These are phyloP conservation scores for Euschistus heros DNA, from an alignment of 1,140 invertebrate species.

Conservation along the genomic window DNA sequence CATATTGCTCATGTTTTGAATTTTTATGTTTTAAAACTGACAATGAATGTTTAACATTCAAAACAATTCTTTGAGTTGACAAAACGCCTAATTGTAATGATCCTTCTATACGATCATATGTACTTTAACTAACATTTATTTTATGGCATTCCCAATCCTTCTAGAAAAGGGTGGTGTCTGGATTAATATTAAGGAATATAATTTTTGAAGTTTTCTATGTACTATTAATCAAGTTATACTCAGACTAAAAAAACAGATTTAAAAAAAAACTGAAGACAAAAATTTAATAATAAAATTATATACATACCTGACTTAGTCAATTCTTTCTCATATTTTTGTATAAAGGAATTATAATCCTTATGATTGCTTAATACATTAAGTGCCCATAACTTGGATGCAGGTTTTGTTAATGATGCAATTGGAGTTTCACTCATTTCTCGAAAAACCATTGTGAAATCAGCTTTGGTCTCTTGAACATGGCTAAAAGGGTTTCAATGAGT, in stretches of 20 bases:
- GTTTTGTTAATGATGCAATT: constrained; percentile 35
- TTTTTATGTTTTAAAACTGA: too few species aligned
- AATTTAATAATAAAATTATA: not conserved
- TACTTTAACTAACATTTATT: too few species aligned
- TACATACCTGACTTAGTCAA: constrained; percentile 33
- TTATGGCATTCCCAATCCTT: too few species aligned
- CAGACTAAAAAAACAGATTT: not conserved
- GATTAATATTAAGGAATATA: too few species aligned
- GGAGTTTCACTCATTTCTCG: constrained; percentile 44
- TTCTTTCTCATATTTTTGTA: constrained; percentile 37
- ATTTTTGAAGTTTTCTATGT: too few species aligned
- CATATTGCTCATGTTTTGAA: too few species aligned
- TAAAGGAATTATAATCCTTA: constrained; percentile 37
- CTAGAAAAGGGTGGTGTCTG: too few species aligned
- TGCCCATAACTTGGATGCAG: constrained; percentile 38
- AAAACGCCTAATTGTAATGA: too few species aligned
- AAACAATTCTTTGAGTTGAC: too few species aligned
- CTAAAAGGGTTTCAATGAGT: constrained; percentile 43
- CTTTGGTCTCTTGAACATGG: constrained; percentile 48
- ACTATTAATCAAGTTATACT: too few species aligned
- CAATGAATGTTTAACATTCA: too few species aligned
- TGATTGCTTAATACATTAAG: constrained; percentile 38
- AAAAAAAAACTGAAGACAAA: not conserved
- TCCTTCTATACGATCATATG: too few species aligned
- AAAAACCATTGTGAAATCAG: constrained; percentile 54